A percentile compares a stretch with the other conserved stretches of the same genome.
phyloP scores from a whole-genome alignment of 2,797 vertebrate genomes.

The Peromyscus nudipes region DNA sequence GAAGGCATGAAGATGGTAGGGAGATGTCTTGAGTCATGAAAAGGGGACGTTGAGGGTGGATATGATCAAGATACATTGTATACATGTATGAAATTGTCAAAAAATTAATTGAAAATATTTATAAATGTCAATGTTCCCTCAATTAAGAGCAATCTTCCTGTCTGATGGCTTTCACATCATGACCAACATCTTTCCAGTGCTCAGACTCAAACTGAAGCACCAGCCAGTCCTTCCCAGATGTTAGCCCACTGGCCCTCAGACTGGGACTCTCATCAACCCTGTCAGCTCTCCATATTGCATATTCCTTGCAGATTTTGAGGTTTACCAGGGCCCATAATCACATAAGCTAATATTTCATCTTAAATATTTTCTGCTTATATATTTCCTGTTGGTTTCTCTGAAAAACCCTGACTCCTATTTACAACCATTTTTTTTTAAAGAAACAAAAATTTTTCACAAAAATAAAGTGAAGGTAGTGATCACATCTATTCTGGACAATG shows the following conservation, averaged over 20 bases:
- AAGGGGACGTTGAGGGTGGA: background rate
- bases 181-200: background rate
- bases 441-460: slow-evolving; percentile 2
- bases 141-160: background rate
- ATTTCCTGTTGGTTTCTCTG: background rate
- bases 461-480: background rate
- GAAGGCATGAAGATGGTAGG: background rate
- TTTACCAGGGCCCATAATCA: background rate
- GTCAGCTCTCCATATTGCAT: background rate
- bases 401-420: background rate
- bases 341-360: background rate
- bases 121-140: background rate
- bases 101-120: background rate
- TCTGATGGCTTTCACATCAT: background rate
- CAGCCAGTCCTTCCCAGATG: background rate
- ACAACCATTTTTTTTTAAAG: background rate
- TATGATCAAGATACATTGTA: background rate
- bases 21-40: background rate
- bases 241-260: background rate
- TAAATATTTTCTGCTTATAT: background rate
- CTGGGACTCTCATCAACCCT: too few relatives aligned
- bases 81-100: background rate
- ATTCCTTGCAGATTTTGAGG: background rate
- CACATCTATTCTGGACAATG: background rate
- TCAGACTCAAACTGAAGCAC: background rate